Evolutionary conservation across 1,140 invertebrate species (phyloP).

Genomic region (Drosophila dunni): DNA sequence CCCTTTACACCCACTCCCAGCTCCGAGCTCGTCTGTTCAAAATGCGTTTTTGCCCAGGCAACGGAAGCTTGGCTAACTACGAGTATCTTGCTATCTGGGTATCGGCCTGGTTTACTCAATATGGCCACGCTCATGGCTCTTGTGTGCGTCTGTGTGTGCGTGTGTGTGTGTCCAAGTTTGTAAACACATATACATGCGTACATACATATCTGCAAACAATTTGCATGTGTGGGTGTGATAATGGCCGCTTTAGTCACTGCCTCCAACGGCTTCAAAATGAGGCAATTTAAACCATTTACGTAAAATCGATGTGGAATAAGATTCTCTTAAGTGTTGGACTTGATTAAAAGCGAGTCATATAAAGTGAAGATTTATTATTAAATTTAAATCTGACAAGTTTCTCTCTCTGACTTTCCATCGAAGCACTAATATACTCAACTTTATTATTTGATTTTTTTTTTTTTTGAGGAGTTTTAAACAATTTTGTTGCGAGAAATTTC

Average conservation of each 20-base stretch:
- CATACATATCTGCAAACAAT: slow-evolving; percentile 34
- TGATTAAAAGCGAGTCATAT: not conserved
- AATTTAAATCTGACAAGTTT: not conserved
- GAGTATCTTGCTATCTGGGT: slow-evolving; percentile 46
- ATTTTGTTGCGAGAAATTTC: slow-evolving; percentile 1
- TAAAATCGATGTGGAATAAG: slow-evolving; percentile 30
- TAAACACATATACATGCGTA: slow-evolving; percentile 2
- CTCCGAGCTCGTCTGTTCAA: not conserved
- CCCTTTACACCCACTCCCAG: not conserved
- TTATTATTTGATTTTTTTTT: not conserved
- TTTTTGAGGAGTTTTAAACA: not conserved
- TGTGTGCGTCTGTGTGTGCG: not conserved
- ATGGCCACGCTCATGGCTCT: slow-evolving; percentile 57
- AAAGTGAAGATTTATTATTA: not conserved
- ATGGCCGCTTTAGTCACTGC: slow-evolving; percentile 55
- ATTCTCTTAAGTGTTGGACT: slow-evolving; percentile 54
- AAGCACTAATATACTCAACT: not conserved
- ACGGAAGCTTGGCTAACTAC: slow-evolving; percentile 53
- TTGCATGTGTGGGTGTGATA: slow-evolving; percentile 48
- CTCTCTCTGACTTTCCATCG: not conserved
- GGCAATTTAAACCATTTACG: slow-evolving; percentile 53
- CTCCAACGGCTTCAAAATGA: slow-evolving; percentile 41
- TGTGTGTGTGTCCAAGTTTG: slow-evolving; percentile 29
- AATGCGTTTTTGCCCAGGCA: slow-evolving; percentile 30
- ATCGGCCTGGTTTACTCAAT: slow-evolving; percentile 56